Percentiles rank a stretch among this genome's conserved stretches.
Evolutionary conservation across 2,113 vertebrate genomes (phyloP).

Genomic region (Eublepharis macularius): DNA sequence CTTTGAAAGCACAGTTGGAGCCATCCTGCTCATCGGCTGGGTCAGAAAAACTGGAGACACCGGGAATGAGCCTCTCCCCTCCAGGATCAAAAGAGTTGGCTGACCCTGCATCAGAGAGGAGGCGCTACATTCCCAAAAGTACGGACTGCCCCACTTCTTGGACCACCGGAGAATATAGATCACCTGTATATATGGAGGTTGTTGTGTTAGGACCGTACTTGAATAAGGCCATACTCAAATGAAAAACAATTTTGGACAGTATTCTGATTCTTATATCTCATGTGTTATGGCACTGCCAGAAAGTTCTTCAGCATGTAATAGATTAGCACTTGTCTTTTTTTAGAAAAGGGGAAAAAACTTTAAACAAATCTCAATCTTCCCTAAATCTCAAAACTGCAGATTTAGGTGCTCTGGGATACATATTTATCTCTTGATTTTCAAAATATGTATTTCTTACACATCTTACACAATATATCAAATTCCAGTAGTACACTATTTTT

Average conservation of each 20-base stretch:
- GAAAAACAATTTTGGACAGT: background rate
- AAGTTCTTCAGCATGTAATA: constrained; percentile 19
- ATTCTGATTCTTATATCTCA: constrained; percentile 11
- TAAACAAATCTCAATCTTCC: constrained; percentile 36
- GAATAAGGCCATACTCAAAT: constrained; percentile 15
- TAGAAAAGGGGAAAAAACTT: background rate
- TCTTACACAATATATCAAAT: background rate
- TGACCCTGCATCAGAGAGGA: too few relatives aligned
- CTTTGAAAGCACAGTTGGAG: too few relatives aligned
- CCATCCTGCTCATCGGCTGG: too few relatives aligned
- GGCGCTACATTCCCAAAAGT: too few relatives aligned
- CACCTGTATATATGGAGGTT: background rate
- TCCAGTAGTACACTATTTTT: constrained; percentile 25
- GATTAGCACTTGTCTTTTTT: constrained; percentile 7
- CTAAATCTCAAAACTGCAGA: constrained; percentile 17
- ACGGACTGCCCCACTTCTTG: too few relatives aligned
- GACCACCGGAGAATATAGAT: background rate
- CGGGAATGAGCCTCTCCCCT: too few relatives aligned
- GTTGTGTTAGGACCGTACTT: background rate
- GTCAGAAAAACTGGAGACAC: too few relatives aligned
- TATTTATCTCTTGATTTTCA: background rate
- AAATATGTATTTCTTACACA: background rate
- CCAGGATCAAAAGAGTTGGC: too few relatives aligned
- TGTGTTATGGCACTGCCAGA: background rate
- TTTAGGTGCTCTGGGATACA: constrained; percentile 1